Evolutionary conservation across 2,888 invertebrate species (phyloP).

Genomic region (Acleris holmiana): DNA sequence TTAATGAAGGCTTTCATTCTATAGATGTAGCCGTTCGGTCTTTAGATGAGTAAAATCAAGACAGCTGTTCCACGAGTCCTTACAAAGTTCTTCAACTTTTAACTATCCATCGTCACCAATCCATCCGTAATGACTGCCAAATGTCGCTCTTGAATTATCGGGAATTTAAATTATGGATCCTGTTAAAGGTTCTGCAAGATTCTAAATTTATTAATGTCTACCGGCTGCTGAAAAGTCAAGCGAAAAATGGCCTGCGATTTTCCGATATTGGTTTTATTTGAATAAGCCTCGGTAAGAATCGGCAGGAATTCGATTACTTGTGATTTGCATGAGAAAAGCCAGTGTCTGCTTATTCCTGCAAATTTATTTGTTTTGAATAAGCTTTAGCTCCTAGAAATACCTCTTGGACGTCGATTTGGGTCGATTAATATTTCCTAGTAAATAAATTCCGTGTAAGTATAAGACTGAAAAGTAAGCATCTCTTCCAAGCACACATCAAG

Average conservation of each 20-base stretch:
- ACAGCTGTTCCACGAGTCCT: neutral
- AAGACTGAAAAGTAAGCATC: too few species aligned
- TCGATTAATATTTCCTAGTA: too few species aligned
- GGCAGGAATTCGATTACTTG: slow-evolving; percentile 7
- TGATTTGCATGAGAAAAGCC: slow-evolving; percentile 5
- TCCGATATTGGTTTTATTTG: slow-evolving; percentile 26
- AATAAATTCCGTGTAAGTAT: too few species aligned
- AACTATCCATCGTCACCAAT: slow-evolving; percentile 7
- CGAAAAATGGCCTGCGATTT: neutral
- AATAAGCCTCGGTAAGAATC: slow-evolving; percentile 12
- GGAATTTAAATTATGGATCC: slow-evolving; percentile 17
- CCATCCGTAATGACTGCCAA: neutral
- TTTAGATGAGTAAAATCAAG: too few species aligned
- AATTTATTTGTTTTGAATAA: neutral
- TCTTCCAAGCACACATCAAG: too few species aligned
- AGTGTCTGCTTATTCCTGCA: neutral
- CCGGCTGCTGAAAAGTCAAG: too few species aligned
- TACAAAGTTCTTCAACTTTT: slow-evolving; percentile 15
- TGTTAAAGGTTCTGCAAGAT: slow-evolving; percentile 6
- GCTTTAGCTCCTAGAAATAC: neutral
- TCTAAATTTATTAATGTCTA: slow-evolving; percentile 8
- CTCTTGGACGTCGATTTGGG: neutral
- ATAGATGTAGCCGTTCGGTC: too few species aligned
- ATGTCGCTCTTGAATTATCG: neutral
- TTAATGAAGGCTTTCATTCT: too few species aligned